Evolutionary conservation across 2,113 vertebrate genomes (phyloP), one percentile per base, ranked within the genome.

Genomic region (Erythrolamprus reginae): DNA sequence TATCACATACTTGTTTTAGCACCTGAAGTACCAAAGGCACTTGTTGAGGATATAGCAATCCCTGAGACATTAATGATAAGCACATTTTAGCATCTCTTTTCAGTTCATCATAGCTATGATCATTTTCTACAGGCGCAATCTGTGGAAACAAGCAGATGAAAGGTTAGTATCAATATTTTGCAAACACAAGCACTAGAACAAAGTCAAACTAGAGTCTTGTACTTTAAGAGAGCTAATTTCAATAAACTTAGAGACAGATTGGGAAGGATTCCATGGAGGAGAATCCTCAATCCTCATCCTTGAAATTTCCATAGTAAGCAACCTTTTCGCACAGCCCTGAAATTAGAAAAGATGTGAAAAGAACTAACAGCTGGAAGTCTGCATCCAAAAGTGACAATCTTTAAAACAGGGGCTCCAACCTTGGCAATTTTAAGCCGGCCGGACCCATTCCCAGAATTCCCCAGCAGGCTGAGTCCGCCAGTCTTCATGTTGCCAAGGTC

Each of bases 71-170:
- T 93, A 99, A 96, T 2, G 98, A 99, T 93, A 99, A 97, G 94
- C 99, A 99, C 93, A 98, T 98, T 97, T 99, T 99, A 42, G 99
- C 98, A 93, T 99, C 99, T 97, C 98, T 98, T 96, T 99, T 99
- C 93, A 99, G 97, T 94, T 99, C 99, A 96, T 99, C 99, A 0
- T 99, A 99, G 95, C 97, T 99, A 95, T 98, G 98, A 92, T 99
- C 99, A 9, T 99, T 99, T 96, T 99, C 99, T 56, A 99, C 98
- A 0, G 99, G 99, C 91, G 99, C 99, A 93, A 99, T 99, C 99
- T 99, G 94, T 0, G 91, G 33, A 88, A 89, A 84, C 0, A 92
- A 94, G 45, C 93, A 84, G 0, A 89, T 82, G 50, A 17, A 6
- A 10, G 17, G 15, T 55, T 65, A 90, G 65, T n/a, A 45, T 45